Conservation (phyloP, 2,113 vertebrate genomes). For the Strix uralensis region DNA sequence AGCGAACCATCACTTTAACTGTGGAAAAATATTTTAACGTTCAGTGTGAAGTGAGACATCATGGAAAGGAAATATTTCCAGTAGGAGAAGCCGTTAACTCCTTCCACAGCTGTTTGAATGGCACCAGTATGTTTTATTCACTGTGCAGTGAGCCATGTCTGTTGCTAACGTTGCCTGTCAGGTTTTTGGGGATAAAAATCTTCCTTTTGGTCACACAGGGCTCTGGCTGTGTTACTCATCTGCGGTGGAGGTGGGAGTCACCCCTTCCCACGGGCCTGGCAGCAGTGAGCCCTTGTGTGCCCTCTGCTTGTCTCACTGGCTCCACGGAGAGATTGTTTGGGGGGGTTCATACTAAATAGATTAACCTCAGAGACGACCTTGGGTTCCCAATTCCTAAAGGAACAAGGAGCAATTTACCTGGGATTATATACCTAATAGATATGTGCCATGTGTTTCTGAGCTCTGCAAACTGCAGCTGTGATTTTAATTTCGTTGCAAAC, state of each 20-base stretch:
- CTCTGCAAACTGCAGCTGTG: background rate
- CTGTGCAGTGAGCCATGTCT: background rate
- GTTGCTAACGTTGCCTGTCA: background rate
- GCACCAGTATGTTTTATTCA: background rate
- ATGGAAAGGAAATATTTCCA: background rate
- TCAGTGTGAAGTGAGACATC: background rate
- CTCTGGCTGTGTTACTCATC: background rate
- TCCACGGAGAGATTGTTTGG: fast-evolving
- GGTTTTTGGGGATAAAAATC: background rate
- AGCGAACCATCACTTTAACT: background rate
- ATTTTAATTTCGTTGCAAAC: background rate
- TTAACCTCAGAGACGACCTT: background rate
- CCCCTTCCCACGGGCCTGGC: background rate
- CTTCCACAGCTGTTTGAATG: background rate
- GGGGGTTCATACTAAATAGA: background rate
- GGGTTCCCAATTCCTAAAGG: background rate
- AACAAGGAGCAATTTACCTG: background rate
- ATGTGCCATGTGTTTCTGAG: background rate
- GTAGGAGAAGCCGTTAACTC: background rate
- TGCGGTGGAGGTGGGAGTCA: background rate
- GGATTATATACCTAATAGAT: background rate
- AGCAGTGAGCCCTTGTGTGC: fast-evolving
- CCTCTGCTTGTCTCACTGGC: background rate
- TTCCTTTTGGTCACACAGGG: background rate
- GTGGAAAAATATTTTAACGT: background rate